phyloP scores from a whole-genome alignment of 2,797 vertebrate species.

The Ataeniobius toweri region DNA sequence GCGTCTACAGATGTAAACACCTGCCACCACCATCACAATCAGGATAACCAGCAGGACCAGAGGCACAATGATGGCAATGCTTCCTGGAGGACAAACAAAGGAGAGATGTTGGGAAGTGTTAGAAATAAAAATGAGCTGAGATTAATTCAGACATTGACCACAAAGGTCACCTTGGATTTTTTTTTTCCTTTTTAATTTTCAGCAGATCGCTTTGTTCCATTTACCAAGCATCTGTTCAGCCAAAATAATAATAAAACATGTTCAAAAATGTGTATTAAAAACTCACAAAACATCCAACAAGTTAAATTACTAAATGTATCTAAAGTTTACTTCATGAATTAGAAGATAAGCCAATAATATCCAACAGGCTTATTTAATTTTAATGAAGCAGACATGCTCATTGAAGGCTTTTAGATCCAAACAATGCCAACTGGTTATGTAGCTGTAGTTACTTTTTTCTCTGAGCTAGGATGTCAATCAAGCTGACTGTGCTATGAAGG shows the following conservation, averaged over 20 bases:
- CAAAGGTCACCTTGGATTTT: background rate
- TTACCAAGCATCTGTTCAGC: constrained; percentile 8
- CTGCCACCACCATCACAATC: constrained; percentile 92
- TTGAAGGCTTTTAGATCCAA: constrained; percentile 18
- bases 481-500: background rate
- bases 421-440: constrained; percentile 16
- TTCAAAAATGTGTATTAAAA: background rate
- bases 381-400: constrained; percentile 25
- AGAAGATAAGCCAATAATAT: background rate
- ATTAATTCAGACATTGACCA: constrained; percentile 30
- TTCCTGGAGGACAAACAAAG: constrained; percentile 83
- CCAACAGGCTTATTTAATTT: constrained; percentile 18
- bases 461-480: constrained; percentile 1
- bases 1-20: constrained; percentile 94
- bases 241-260: background rate
- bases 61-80: constrained; percentile 97
- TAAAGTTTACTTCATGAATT: background rate
- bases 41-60: constrained; percentile 94
- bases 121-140: constrained; percentile 28
- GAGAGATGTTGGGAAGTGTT: constrained; percentile 39
- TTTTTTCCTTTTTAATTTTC: constrained; percentile 1
- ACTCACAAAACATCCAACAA: background rate
- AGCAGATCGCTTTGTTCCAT: background rate
- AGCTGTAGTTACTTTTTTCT: constrained; percentile 13
- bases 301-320: background rate